phyloP scores from a whole-genome alignment of 1,140 invertebrate species.

The Leptinotarsa undecemlineata region DNA sequence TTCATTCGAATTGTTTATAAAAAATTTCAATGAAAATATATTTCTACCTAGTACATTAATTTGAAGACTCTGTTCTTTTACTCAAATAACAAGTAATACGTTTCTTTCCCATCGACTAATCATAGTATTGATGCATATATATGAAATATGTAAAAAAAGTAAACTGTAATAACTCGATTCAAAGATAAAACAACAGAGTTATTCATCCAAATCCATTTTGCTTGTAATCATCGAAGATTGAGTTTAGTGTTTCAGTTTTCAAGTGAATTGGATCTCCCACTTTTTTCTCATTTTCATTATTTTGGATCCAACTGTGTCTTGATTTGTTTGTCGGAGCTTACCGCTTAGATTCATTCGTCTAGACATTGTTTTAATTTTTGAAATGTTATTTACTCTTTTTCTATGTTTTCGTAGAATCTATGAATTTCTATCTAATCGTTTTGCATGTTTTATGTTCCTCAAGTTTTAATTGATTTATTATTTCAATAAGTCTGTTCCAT shows the following conservation, averaged over 20 bases:
- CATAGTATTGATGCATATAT: no score
- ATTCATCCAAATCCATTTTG: slow-evolving; percentile 25
- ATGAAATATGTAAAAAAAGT: neutral
- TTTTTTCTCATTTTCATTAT: slow-evolving; percentile 22
- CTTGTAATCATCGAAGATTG: slow-evolving; percentile 11
- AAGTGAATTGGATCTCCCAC: slow-evolving; percentile 33
- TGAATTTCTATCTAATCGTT: slow-evolving; percentile 22
- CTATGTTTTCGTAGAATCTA: slow-evolving; percentile 31
- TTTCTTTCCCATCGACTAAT: neutral
- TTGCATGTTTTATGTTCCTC: slow-evolving; percentile 41
- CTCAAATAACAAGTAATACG: slow-evolving; percentile 12
- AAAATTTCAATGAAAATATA: neutral
- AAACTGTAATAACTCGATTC: neutral
- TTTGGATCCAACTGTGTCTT: slow-evolving; percentile 13
- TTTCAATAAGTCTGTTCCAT: slow-evolving; percentile 8
- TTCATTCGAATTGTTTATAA: no score
- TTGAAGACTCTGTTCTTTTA: slow-evolving; percentile 49
- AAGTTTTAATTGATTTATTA: slow-evolving; percentile 32
- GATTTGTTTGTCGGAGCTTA: slow-evolving; percentile 39
- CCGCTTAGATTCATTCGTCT: slow-evolving; percentile 45
- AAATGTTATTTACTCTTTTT: slow-evolving; percentile 25
- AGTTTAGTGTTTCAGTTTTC: neutral
- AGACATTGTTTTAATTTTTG: slow-evolving; percentile 33
- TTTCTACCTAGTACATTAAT: slow-evolving; percentile 18
- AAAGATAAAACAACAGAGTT: slow-evolving; percentile 42